Evolutionary conservation across 1,140 invertebrate species (phyloP).

Genomic region (Scaptomyza graminum): DNA sequence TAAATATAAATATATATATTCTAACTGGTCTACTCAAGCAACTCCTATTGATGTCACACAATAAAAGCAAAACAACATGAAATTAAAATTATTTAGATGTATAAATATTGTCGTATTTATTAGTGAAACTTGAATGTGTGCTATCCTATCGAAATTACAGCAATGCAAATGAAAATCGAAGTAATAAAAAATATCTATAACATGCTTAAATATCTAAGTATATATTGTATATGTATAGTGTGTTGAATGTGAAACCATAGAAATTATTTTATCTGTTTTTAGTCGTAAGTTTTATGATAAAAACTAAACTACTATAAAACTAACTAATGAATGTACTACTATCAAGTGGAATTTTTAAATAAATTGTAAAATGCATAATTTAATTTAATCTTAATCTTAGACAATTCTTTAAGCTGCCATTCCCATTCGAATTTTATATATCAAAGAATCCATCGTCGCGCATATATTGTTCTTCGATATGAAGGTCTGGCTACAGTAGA

Average conservation of each 20-base stretch:
- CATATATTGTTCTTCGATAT: slow-evolving; percentile 54
- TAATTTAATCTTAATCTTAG: neutral
- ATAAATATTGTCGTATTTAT: slow-evolving; percentile 21
- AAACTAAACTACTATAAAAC: slow-evolving; percentile 48
- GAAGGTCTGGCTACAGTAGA: slow-evolving; percentile 73
- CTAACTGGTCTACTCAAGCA: slow-evolving; percentile 40
- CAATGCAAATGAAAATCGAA: slow-evolving; percentile 33
- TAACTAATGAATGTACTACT: slow-evolving; percentile 75
- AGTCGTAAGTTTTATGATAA: slow-evolving; percentile 68
- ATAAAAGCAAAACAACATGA: slow-evolving; percentile 9
- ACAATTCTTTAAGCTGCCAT: neutral
- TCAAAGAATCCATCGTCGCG: slow-evolving; percentile 64
- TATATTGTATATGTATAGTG: slow-evolving; percentile 36
- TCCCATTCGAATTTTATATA: slow-evolving; percentile 29
- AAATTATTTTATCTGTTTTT: slow-evolving; percentile 73
- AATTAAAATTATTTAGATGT: slow-evolving; percentile 42
- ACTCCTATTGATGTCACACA: slow-evolving; percentile 62
- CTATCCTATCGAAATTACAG: slow-evolving; percentile 56
- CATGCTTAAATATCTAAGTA: slow-evolving; percentile 27
- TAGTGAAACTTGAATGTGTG: slow-evolving; percentile 51
- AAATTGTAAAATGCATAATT: slow-evolving; percentile 47
- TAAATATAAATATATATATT: slow-evolving; percentile 50
- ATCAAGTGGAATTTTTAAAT: slow-evolving; percentile 71
- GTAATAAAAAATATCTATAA: slow-evolving; percentile 2
- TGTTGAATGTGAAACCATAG: slow-evolving; percentile 73